These are phyloP conservation scores for Drosophila persimilis DNA, from an alignment of 1,140 invertebrate genomes.

Conservation along the genomic window DNA sequence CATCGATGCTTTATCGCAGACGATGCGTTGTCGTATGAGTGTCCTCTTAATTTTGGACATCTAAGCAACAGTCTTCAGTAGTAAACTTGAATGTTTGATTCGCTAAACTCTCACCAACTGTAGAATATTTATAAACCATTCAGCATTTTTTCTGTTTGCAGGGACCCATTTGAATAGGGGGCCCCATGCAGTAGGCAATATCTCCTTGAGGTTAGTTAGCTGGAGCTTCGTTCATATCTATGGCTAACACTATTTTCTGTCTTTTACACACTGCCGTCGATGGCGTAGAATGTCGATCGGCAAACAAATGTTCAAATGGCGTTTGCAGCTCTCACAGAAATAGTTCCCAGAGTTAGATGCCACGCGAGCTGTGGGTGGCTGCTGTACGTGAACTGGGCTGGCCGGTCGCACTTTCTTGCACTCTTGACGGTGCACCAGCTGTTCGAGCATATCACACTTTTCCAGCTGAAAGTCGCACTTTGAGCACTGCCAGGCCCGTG, in stretches of 20 bases:
- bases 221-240: too few relatives aligned
- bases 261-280: constrained; percentile 85
- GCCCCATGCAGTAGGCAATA: too few relatives aligned
- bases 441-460: constrained; percentile 85
- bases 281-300: constrained; percentile 90
- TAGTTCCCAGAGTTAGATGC: constrained; percentile 82
- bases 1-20: too few relatives aligned
- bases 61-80: too few relatives aligned
- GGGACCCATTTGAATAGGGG: too few relatives aligned
- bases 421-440: constrained; percentile 82
- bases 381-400: background rate
- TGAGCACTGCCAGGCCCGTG: constrained; percentile 85
- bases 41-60: too few relatives aligned
- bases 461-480: constrained; percentile 83
- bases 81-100: too few relatives aligned
- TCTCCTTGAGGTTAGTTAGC: too few relatives aligned
- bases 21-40: too few relatives aligned
- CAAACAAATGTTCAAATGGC: constrained; percentile 87
- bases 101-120: too few relatives aligned
- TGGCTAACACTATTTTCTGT: background rate
- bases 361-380: background rate
- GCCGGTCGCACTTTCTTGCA: constrained; percentile 74
- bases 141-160: too few relatives aligned
- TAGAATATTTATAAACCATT: too few relatives aligned
- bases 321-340: constrained; percentile 88